Base-by-base conservation (phyloP, 1,140 invertebrate genomes). In the Drosophila ananassae region DNA sequence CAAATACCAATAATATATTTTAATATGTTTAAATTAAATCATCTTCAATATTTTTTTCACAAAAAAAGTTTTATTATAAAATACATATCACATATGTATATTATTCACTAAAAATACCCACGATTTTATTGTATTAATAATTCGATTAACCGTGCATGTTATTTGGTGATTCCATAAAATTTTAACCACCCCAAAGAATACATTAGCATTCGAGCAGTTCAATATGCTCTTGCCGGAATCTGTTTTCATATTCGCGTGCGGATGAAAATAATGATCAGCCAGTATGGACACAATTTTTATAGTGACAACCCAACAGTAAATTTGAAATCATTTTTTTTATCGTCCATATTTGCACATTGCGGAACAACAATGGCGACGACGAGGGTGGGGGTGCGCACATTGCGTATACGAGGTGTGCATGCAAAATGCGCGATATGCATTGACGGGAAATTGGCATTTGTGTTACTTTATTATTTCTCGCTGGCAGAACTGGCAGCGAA, bases 381-480 rank as follows among this genome's bases (percentile, higher is more conserved):
- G 34, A n/a, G 9, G 12, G 12, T 37, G 34, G 34, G 52, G 22
- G 47, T 58, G 50, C 51, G 73, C 48, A 82, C 56, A 87, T 81
- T 75, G 48, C 64, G 74, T 75, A 78, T 82, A 72, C 83, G 82
- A 55, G 58, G 52, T 64, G 58, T 85, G 77, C 63, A 74, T 77
- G 57, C 73, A 44, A 69, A 73, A 73, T 84, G 48, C 32, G 17
- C 57, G 44, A 53, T 51, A 61, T 85, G 67, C 73, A 80, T 69
- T 77, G 63, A 58, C 83, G 82, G 77, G 82, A 85, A 87, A 85
- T 85, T 87, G 82, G 69, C 78, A 85, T 87, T 85, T 87, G 74
- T 52, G 66, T 78, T 68, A 72, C 82, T 85, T 87, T 87, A 85
- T 85, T 87, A 85, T 85, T 81, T 66, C 58, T 53, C 66, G 52